Conservation (phyloP, 2,113 vertebrate species). For the Pelecanus crispus region DNA sequence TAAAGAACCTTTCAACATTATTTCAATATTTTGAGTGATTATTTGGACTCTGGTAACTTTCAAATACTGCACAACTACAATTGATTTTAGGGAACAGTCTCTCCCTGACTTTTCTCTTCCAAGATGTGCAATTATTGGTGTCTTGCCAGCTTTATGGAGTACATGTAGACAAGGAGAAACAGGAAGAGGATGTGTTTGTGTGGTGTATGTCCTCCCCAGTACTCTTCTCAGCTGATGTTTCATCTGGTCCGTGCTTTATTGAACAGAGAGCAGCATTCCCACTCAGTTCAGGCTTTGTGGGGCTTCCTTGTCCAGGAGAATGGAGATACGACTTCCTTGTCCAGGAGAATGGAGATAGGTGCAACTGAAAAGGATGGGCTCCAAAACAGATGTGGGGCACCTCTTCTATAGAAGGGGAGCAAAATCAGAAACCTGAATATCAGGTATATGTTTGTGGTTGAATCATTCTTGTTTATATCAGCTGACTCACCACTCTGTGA, state of each 20-base stretch:
- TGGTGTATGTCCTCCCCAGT: neutral
- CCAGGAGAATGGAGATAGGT: neutral
- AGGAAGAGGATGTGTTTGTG: neutral
- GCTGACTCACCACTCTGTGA: neutral
- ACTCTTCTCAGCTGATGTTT: neutral
- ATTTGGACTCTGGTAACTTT: neutral
- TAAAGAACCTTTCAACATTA: neutral
- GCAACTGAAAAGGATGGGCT: neutral
- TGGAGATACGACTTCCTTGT: neutral
- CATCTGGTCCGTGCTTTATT: neutral
- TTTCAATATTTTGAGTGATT: neutral
- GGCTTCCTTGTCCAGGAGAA: neutral
- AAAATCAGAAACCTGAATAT: slow-evolving; percentile 8
- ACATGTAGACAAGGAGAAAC: neutral
- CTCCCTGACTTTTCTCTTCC: neutral
- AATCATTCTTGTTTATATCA: slow-evolving; percentile 23
- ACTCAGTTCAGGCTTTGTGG: neutral
- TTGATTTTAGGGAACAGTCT: neutral
- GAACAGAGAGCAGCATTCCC: neutral
- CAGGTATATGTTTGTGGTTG: slow-evolving; percentile 6
- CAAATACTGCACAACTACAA: neutral
- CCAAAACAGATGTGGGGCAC: neutral
- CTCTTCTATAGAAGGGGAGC: neutral
- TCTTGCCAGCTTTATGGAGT: neutral
- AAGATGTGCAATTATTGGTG: neutral